Base-by-base conservation (phyloP, 2,888 invertebrate species). In the Drosophila putrida region DNA sequence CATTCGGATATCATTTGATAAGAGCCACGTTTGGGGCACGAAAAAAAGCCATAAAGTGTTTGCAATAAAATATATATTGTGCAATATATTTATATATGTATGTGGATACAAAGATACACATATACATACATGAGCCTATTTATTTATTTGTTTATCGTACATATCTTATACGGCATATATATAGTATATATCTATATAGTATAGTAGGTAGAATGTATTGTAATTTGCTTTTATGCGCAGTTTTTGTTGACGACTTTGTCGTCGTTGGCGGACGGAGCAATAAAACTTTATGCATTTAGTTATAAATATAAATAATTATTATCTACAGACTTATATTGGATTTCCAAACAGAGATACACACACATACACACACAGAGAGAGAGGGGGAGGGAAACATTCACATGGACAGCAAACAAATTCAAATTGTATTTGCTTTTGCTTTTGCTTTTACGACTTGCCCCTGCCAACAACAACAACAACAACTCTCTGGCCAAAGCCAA, bases 241-340 rank as follows among this genome's bases (percentile, higher is more conserved):
- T 86, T 70, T 75, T 87, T 82, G 89, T 76, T 73, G 79, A 75
- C 83, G 80, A 79, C 88, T 84, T 75, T 78, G 80, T 73, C 72
- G 44, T 57, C 57, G 65, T 60, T 73, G 43, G 67, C 65, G 68
- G 60, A 54, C 73, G 58, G 51, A 58, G 60, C 73, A 85, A 89
- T 84, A 88, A 84, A 89, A 85, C 73, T 89, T 89, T 89, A 89
- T 84, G 84, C 89, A 84, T 89, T 89, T 84, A 72, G 88, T 84
- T 84, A 88, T 85, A 85, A 87, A 85, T 89, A 85, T 89, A 89
- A 85, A 85, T 85, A 89, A 89, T 87, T 85, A 89, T 85, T 89
- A 89, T 89, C 88, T 71, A 61, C 68, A 60, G 63, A 62, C 65
- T 86, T 78, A 63, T 82, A 84, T 85, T 78, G 88, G 82, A 71